Conservation (phyloP, 2,888 invertebrate genomes). For the Scotopteryx bipunctaria region DNA sequence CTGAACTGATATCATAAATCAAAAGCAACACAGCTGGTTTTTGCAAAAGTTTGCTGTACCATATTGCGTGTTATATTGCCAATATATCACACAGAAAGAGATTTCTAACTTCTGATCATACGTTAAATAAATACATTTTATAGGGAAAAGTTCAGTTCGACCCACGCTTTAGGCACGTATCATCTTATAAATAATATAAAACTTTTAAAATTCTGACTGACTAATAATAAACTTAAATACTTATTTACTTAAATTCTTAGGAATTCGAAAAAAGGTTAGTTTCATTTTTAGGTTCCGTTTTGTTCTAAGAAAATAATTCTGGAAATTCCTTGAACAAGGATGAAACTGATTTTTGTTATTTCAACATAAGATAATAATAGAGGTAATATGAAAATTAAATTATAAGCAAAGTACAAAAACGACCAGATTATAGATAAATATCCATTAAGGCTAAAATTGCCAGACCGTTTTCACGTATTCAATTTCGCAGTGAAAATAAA, state of each 20-base stretch:
- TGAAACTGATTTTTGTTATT: too few species aligned
- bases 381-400: too few species aligned
- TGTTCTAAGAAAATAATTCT: too few species aligned
- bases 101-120: neutral
- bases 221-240: too few species aligned
- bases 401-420: slow-evolving; percentile 23
- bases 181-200: too few species aligned
- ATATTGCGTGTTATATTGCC: slow-evolving; percentile 15
- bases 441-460: slow-evolving; percentile 19
- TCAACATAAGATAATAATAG: too few species aligned
- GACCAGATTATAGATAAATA: slow-evolving; percentile 32
- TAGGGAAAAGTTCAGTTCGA: slow-evolving; percentile 2
- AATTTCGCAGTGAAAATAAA: slow-evolving; percentile 30
- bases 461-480: slow-evolving; percentile 27
- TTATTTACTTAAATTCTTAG: too few species aligned
- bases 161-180: slow-evolving; percentile 6
- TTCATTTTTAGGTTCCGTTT: too few species aligned
- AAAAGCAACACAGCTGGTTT: slow-evolving; percentile 17
- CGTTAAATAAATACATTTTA: slow-evolving; percentile 4
- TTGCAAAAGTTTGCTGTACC: slow-evolving; percentile 18
- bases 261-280: too few species aligned
- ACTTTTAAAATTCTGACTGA: too few species aligned
- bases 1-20: slow-evolving; percentile 19
- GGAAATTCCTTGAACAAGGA: too few species aligned
- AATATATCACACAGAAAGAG: slow-evolving; percentile 9